Evolutionary conservation across 2,113 vertebrate species (phyloP).

Genomic region (Ictalurus furcatus): DNA sequence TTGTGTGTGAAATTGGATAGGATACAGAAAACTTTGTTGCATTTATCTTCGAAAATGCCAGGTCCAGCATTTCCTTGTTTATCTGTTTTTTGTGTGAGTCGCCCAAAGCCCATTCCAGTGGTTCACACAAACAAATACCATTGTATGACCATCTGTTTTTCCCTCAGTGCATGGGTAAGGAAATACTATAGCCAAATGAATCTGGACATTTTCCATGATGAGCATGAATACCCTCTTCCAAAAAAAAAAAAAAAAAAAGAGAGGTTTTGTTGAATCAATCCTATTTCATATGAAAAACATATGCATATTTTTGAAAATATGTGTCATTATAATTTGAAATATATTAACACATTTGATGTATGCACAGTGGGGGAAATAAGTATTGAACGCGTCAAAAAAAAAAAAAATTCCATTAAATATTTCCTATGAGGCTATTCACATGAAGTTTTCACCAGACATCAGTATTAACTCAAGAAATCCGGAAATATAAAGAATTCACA

Average conservation of each 20-base stretch:
- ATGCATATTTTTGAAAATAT: background rate
- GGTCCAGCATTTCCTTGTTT: background rate
- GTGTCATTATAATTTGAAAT: background rate
- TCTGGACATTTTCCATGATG: background rate
- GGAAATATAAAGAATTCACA: too few relatives aligned
- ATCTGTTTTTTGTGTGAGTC: background rate
- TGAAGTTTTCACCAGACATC: too few relatives aligned
- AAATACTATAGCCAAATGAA: background rate
- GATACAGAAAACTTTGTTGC: background rate
- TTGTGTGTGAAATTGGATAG: background rate
- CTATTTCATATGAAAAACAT: background rate
- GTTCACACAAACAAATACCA: background rate
- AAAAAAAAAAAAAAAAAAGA: background rate
- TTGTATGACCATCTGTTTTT: constrained; percentile 20
- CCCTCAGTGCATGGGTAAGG: background rate
- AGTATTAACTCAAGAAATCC: too few relatives aligned
- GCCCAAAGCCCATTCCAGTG: background rate
- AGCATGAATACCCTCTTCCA: background rate
- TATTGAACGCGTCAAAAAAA: too few relatives aligned
- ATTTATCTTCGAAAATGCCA: background rate
- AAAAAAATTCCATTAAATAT: too few relatives aligned
- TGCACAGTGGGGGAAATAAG: too few relatives aligned
- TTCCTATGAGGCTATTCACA: too few relatives aligned
- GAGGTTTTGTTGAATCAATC: background rate
- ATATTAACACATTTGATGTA: background rate